phyloP scores from a whole-genome alignment of 2,888 invertebrate species.

The Trachelus iudaicus region DNA sequence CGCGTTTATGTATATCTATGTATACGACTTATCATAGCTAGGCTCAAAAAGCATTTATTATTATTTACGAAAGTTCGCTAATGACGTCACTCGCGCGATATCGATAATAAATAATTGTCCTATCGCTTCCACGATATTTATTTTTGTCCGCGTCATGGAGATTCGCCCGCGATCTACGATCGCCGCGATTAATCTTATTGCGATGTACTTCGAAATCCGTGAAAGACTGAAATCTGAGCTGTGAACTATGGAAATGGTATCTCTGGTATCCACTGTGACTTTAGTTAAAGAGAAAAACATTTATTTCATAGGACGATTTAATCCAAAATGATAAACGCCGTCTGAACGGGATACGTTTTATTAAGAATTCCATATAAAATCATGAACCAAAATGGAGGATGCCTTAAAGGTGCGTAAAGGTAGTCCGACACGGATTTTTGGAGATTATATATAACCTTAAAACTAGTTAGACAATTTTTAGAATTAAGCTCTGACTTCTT shows the following conservation, averaged over 20 bases:
- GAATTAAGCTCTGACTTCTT: neutral
- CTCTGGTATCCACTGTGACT: neutral
- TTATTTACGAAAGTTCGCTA: neutral
- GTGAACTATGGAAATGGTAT: neutral
- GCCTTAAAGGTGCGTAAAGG: neutral
- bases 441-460: neutral
- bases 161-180: neutral
- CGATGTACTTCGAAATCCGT: neutral
- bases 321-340: neutral
- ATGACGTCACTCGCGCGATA: neutral
- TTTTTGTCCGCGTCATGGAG: neutral
- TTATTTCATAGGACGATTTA: neutral
- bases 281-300: neutral
- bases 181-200: neutral
- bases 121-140: neutral
- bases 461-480: conserved; percentile 3
- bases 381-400: neutral
- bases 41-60: neutral
- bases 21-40: neutral
- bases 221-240: neutral
- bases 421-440: neutral
- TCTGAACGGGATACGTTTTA: neutral
- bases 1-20: neutral
- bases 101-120: neutral
- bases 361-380: neutral